Conservation (phyloP, 2,888 invertebrate species). For the Parascotia fuliginaria region DNA sequence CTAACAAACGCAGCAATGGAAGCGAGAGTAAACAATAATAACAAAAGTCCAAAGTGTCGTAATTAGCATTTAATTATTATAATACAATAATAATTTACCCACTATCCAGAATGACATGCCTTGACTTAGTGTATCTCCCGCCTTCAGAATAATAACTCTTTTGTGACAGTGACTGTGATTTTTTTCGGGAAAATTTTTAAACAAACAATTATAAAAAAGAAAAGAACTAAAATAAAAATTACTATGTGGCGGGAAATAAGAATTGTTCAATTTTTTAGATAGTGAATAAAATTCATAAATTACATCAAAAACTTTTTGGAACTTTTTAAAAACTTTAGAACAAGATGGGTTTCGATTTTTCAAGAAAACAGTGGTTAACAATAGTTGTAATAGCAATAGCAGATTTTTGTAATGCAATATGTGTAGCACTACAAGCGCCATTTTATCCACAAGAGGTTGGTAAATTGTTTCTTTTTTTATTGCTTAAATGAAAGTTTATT, state of each 20-base stretch:
- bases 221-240: neutral
- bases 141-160: constrained; percentile 49
- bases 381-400: constrained; percentile 92
- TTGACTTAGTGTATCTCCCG: constrained; percentile 58
- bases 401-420: constrained; percentile 94
- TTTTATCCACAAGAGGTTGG: constrained; percentile 94
- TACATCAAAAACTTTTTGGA: neutral
- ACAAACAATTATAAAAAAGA: neutral
- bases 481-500: neutral
- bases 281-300: constrained; percentile 2
- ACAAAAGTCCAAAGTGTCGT: constrained; percentile 47
- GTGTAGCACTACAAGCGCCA: constrained; percentile 93
- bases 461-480: constrained; percentile 11
- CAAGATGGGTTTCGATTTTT: constrained; percentile 87
- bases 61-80: constrained; percentile 37
- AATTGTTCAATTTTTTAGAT: constrained; percentile 9
- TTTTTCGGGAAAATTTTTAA: neutral
- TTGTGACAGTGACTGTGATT: constrained; percentile 52
- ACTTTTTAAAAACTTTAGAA: neutral
- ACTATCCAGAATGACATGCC: constrained; percentile 55
- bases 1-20: constrained; percentile 40
- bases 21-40: constrained; percentile 28
- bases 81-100: constrained; percentile 51
- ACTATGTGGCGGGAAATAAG: constrained; percentile 11
- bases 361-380: constrained; percentile 91